Percentiles rank a stretch among this genome's conserved stretches.
These are phyloP conservation scores for Sparus aurata DNA, from an alignment of 2,797 vertebrate species.

Conservation along the genomic window DNA sequence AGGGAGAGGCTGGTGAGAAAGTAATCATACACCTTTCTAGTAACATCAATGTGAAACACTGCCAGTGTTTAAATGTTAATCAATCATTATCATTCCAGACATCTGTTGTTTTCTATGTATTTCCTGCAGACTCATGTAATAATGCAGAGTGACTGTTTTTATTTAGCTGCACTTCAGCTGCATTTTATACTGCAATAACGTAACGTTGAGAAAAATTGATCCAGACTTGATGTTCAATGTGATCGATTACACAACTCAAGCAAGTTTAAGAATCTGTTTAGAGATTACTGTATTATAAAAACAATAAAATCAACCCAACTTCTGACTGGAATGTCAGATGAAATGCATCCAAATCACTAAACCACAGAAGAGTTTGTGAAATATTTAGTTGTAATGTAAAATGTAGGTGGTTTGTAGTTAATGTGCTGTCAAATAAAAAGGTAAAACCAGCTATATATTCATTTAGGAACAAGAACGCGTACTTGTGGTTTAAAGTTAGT, in stretches of 20 bases:
- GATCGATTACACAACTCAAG: neutral
- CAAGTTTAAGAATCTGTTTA: neutral
- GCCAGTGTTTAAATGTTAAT: neutral
- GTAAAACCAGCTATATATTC: neutral
- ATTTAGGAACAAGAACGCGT: neutral
- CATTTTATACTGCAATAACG: neutral
- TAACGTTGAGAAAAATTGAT: neutral
- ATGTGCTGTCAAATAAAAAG: neutral
- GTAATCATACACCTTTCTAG: neutral
- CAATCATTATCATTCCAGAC: neutral
- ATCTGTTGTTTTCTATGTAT: neutral
- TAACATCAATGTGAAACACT: neutral
- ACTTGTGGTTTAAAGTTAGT: neutral
- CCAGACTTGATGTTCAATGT: neutral
- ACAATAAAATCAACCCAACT: neutral
- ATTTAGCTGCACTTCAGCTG: neutral
- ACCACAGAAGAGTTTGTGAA: neutral
- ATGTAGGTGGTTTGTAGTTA: neutral
- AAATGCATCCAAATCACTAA: neutral
- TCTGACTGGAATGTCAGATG: neutral
- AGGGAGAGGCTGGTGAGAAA: conserved; percentile 47
- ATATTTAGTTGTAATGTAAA: neutral
- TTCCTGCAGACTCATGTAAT: neutral
- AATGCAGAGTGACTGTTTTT: neutral
- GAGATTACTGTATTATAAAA: neutral